Conservation (phyloP, 1,140 invertebrate species). For the Calliopsis andreniformis region DNA sequence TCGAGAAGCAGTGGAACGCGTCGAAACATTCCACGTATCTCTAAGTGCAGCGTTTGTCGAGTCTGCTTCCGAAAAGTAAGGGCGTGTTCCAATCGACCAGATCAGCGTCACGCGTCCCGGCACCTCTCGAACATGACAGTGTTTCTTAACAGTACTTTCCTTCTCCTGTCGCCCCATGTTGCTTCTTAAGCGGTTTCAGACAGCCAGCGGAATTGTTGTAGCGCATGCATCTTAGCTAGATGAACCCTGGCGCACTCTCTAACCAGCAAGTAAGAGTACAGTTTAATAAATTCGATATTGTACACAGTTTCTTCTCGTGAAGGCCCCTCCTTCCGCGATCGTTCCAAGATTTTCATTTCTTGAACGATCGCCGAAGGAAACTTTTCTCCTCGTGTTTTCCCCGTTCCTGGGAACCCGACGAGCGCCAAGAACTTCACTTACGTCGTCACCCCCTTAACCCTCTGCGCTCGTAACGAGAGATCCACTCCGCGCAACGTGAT, state of each 20-base stretch:
- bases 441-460: not conserved
- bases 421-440: not conserved
- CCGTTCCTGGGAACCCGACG: not conserved
- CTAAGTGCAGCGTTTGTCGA: not conserved
- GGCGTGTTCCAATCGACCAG: conserved; percentile 9
- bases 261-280: conserved; percentile 67
- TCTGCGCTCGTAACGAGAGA: not conserved
- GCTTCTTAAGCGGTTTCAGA: conserved; percentile 64
- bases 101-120: conserved; percentile 23
- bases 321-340: not conserved
- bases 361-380: not conserved
- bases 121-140: not conserved
- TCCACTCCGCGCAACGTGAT: too few species aligned
- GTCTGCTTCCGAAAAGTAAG: not conserved
- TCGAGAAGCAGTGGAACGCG: not conserved
- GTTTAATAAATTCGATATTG: conserved; percentile 50
- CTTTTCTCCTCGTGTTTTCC: not conserved
- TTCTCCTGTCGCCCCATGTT: conserved; percentile 33
- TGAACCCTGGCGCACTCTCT: conserved; percentile 63
- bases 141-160: conserved; percentile 41
- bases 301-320: conserved; percentile 15
- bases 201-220: conserved; percentile 65
- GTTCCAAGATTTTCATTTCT: not conserved
- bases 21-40: not conserved
- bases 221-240: conserved; percentile 67